Evolutionary conservation across 1,140 invertebrate genomes (phyloP), one percentile per base, ranked within the genome.

Genomic region (Brachionus plicatilis): DNA sequence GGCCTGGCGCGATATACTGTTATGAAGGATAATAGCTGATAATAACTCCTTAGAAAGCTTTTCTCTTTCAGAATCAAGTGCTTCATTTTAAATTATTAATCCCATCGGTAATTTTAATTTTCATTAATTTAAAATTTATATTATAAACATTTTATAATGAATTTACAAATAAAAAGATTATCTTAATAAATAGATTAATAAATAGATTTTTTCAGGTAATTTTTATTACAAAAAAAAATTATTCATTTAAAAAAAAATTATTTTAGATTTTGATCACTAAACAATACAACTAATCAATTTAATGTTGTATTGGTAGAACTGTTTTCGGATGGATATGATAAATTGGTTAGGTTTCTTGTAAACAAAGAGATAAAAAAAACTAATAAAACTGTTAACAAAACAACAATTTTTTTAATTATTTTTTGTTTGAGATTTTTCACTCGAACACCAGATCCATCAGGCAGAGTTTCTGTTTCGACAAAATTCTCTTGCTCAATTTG

Each of bases 371-470:
- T 20, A 37, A 41, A 72, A 72, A 72, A 72, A 45, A 72, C 9
- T 20, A 43, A 41, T 41, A 72, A 43, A 41, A 72, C 68, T 9
- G 37, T 17, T 41, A 43, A 37, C 6, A 72, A 33, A 43, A 72
- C 68, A 41, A 45, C 45, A 43, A 72, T 43, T 72, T 72, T 72
- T 72, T 72, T 72, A 20, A 72, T 41, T 45, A 72, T 72, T 24
- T 72, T 72, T 72, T 41, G 3, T 20, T 72, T 72, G n/a, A 72
- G 17, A 72, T 72, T 43, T 72, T 72, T 72, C 0, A 41, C 5
- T 72, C 43, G n/a, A 72, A 41, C n/a, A 2, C 14, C 9, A 20
- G 17, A 9, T 7, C 9, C 37, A 14, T 33, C n/a, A 14, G 45
- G 45, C 3, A 47, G 45, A 47, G 11, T 47, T 47, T 47, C 45